Evolutionary conservation across 2,113 vertebrate species (phyloP).

Genomic region (Dissostichus mawsoni): DNA sequence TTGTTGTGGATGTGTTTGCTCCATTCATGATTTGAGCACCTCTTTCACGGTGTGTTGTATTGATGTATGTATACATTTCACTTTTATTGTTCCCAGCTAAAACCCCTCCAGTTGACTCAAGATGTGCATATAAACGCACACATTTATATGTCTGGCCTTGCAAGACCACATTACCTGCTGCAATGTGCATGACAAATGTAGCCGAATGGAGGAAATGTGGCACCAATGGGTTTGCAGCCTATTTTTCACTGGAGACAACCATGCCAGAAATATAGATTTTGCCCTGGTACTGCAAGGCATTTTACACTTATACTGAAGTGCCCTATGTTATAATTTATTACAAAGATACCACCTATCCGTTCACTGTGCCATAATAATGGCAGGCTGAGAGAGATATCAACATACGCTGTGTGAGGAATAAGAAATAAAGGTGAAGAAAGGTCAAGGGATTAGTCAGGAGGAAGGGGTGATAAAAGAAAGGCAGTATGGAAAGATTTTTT

Average conservation of each 20-base stretch:
- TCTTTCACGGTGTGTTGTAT: neutral
- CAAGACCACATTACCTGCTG: conserved; percentile 3
- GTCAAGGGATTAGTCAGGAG: conserved; percentile 18
- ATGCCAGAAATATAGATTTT: conserved; percentile 58
- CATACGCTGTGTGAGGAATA: conserved; percentile 13
- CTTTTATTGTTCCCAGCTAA: neutral
- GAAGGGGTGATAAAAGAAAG: neutral
- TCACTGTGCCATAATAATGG: conserved; percentile 12
- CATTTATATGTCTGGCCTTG: conserved; percentile 5
- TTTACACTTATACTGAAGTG: conserved; percentile 48
- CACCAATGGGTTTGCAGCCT: conserved; percentile 27
- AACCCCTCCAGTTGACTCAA: neutral
- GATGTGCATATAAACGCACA: neutral
- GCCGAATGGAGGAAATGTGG: conserved; percentile 29
- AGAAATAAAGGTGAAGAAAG: conserved; percentile 25
- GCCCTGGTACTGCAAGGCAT: conserved; percentile 27
- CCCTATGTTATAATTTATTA: conserved; percentile 49
- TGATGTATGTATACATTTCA: neutral
- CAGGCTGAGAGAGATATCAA: conserved; percentile 12
- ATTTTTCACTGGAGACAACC: conserved; percentile 53
- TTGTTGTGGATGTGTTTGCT: neutral
- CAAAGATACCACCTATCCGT: conserved; percentile 25
- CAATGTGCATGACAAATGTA: conserved; percentile 44
- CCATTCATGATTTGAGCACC: neutral
- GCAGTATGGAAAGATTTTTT: no score